These are phyloP conservation scores for Rhynchotus rufescens DNA, from an alignment of 2,797 vertebrate genomes.

Conservation along the genomic window DNA sequence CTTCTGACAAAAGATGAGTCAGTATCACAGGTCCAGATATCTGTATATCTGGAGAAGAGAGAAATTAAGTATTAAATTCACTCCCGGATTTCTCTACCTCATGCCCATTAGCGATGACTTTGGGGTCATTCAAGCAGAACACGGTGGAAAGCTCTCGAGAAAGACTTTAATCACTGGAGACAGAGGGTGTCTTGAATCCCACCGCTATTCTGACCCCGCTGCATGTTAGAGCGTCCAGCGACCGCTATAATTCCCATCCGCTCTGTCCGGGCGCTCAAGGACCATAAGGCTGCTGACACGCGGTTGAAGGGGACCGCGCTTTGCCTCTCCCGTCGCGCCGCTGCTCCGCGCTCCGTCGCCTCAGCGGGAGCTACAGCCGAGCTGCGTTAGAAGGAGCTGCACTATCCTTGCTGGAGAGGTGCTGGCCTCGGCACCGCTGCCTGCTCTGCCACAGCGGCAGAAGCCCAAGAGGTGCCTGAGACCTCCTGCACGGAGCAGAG, in stretches of 20 bases:
- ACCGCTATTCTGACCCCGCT: rapidly evolving
- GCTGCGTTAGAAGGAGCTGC: neutral
- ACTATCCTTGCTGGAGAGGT: rapidly evolving
- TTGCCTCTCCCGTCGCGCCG: neutral
- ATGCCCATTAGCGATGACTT: neutral
- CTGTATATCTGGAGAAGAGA: neutral
- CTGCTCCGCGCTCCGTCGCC: neutral
- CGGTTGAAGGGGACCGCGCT: neutral
- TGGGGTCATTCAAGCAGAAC: neutral
- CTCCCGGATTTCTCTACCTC: neutral
- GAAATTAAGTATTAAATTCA: neutral
- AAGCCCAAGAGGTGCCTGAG: neutral
- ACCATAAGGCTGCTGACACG: neutral
- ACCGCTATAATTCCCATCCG: neutral
- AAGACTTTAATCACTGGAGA: neutral
- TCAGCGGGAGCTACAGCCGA: neutral
- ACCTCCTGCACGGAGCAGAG: neutral
- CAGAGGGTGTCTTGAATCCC: neutral
- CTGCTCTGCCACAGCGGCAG: neutral
- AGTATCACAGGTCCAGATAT: neutral
- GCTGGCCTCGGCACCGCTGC: neutral
- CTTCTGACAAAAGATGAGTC: neutral
- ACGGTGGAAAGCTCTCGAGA: neutral
- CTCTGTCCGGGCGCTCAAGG: rapidly evolving
- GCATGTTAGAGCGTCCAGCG: rapidly evolving